Conservation (phyloP, 53 echinoderm and acorn worm species). For the Paelopatides confundens region DNA sequence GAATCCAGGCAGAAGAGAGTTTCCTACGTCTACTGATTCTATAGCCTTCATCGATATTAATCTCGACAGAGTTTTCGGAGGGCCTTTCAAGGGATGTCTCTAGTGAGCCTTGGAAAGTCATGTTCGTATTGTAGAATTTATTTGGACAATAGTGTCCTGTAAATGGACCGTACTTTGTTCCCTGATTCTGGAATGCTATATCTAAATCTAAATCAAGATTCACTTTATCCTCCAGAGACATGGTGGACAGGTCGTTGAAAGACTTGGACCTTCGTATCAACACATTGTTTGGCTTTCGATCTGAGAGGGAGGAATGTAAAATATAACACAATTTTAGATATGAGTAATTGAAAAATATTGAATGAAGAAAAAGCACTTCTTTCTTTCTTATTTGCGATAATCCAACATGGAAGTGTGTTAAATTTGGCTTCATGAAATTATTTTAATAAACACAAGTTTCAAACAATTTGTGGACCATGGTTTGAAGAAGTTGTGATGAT, state of each 20-base stretch:
- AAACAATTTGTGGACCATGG: too few species aligned
- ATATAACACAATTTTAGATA: too few species aligned
- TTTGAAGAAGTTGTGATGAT: too few species aligned
- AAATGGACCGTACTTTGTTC: neutral
- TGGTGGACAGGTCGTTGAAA: conserved; percentile 17
- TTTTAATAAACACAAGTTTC: too few species aligned
- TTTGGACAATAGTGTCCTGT: neutral
- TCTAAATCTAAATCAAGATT: neutral
- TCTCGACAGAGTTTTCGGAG: conserved; percentile 1
- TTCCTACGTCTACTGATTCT: neutral
- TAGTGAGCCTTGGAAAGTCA: neutral
- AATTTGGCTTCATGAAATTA: too few species aligned
- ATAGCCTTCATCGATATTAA: neutral
- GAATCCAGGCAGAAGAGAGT: neutral
- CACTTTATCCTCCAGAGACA: neutral
- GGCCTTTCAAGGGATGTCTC: neutral
- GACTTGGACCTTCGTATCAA: conserved; percentile 9
- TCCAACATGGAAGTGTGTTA: too few species aligned
- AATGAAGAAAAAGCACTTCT: too few species aligned
- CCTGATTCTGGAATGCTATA: neutral
- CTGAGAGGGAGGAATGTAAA: too few species aligned
- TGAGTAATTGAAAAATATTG: too few species aligned
- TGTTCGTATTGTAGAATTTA: neutral
- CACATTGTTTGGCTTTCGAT: neutral
- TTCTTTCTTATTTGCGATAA: too few species aligned